A percentile compares a stretch with the other conserved stretches of the same genome.
Evolutionary conservation across 2,888 invertebrate genomes (phyloP).

Genomic region (Sphaerophoria taeniata): DNA sequence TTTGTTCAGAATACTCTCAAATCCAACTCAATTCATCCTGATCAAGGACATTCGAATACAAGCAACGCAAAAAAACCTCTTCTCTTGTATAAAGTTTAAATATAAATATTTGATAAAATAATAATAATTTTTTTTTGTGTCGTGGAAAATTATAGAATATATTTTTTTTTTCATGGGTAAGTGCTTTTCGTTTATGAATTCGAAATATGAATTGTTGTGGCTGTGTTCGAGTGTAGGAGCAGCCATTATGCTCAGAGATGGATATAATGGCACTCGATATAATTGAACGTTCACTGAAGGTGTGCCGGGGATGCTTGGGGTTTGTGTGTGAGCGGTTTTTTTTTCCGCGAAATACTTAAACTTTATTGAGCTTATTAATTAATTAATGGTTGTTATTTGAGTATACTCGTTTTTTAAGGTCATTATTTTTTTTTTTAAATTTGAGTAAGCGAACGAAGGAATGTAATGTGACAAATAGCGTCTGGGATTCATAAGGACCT

Average conservation of each 20-base stretch:
- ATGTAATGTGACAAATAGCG: slow-evolving; percentile 29
- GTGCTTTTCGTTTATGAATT: slow-evolving; percentile 65
- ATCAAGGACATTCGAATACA: slow-evolving; percentile 64
- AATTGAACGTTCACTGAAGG: slow-evolving; percentile 53
- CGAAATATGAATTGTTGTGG: slow-evolving; percentile 45
- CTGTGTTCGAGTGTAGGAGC: slow-evolving; percentile 10
- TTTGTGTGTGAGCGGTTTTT: slow-evolving; percentile 1
- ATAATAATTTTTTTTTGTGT: slow-evolving; percentile 20
- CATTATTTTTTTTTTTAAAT: slow-evolving; percentile 15
- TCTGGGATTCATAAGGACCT: slow-evolving; percentile 26
- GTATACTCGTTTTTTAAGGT: slow-evolving; percentile 50
- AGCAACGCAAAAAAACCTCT: background rate
- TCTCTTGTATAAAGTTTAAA: slow-evolving; percentile 8
- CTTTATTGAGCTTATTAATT: slow-evolving; percentile 49
- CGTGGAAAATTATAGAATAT: background rate
- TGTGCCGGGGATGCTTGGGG: slow-evolving; percentile 26
- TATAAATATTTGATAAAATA: slow-evolving; percentile 16
- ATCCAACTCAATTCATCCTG: slow-evolving; percentile 36
- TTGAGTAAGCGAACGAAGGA: slow-evolving; percentile 7
- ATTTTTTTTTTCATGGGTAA: slow-evolving; percentile 56
- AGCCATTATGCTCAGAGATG: slow-evolving; percentile 24
- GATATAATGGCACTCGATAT: slow-evolving; percentile 52
- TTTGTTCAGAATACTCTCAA: slow-evolving; percentile 49
- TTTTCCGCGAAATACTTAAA: background rate
- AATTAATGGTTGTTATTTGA: slow-evolving; percentile 41